Base-by-base conservation (phyloP, 2,113 vertebrate species). In the Bolborhynchus lineola region DNA sequence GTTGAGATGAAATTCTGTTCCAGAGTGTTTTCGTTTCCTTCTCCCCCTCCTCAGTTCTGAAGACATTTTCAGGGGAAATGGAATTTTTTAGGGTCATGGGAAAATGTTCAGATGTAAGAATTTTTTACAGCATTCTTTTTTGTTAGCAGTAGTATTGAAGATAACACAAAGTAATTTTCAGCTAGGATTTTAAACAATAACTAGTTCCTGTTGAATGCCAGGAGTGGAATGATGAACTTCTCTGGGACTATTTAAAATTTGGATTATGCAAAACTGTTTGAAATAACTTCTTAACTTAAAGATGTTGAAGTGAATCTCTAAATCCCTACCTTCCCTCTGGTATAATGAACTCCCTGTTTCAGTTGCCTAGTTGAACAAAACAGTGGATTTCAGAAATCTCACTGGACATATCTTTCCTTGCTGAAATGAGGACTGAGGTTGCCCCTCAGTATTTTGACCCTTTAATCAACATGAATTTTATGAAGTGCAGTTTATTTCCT, bases 331-430 rank as follows among this genome's bases (percentile, higher is more conserved):
- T 60, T 90, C n/a, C 37, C 53, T 85, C 59, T 91, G 74, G 53
- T 91, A 90, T 82, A 76, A 49, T 63, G 86, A 91, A 64, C 24
- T 91, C 77, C 6, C 3, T 85, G 84, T 95, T 97, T 92, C 84
- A 69, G 44, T 76, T 89, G 70, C 53, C 31, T 89, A 62, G 33
- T 21, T 96, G 94, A 95, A 95, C 84, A 94, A 90, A 95, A 74
- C 41, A 69, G 75, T 72, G 63, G 63, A 90, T 92, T 92, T 94
- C 89, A 74, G 67, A 85, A 90, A 19, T 88, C 93, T 95, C 74
- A 21, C 57, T 72, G 86, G 75, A 55, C n/a, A 42, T 67, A 79
- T 76, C 37, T 84, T 86, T 81, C 29, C 65, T 92, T 87, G 44
- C 41, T 82, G 87, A 92, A 94, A 85, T 50, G 14, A 50, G 10